Evolutionary conservation across 1,140 invertebrate genomes (phyloP).

Genomic region (Diorhabda carinulata): DNA sequence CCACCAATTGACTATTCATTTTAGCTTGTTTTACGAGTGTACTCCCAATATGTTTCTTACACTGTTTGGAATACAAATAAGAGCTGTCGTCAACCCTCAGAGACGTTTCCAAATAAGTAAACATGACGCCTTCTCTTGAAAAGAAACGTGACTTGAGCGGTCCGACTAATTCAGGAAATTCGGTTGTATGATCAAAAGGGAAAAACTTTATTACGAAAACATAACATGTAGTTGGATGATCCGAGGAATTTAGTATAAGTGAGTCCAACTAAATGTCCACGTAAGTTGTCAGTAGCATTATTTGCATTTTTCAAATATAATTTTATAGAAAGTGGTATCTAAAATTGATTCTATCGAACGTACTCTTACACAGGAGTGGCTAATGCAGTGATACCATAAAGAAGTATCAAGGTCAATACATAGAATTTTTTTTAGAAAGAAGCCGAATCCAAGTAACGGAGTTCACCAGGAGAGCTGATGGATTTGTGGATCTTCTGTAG

Average conservation of each 20-base stretch:
- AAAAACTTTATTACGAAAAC: slow-evolving; percentile 3
- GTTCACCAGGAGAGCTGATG: too few relatives aligned
- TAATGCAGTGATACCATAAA: too few relatives aligned
- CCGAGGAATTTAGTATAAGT: not conserved
- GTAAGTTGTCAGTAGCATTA: too few relatives aligned
- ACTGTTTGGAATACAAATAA: not conserved
- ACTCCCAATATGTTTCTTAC: not conserved
- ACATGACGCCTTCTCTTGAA: slow-evolving; percentile 1
- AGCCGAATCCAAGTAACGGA: too few relatives aligned
- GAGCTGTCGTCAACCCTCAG: not conserved
- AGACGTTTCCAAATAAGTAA: slow-evolving; percentile 2
- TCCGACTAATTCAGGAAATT: not conserved
- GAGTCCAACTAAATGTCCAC: too few relatives aligned
- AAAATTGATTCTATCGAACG: too few relatives aligned
- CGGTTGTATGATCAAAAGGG: not conserved
- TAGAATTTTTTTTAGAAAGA: too few relatives aligned
- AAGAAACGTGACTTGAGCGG: not conserved
- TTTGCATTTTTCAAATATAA: too few relatives aligned
- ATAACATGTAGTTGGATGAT: not conserved
- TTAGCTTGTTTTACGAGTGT: not conserved
- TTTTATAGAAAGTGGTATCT: too few relatives aligned
- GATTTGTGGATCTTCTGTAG: too few relatives aligned
- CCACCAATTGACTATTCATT: not conserved
- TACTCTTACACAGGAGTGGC: too few relatives aligned
- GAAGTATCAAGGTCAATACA: too few relatives aligned